A percentile compares a stretch with the other conserved stretches of the same genome.
phyloP scores from a whole-genome alignment of 2,113 vertebrate species.

The Cochlearius cochlearius region DNA sequence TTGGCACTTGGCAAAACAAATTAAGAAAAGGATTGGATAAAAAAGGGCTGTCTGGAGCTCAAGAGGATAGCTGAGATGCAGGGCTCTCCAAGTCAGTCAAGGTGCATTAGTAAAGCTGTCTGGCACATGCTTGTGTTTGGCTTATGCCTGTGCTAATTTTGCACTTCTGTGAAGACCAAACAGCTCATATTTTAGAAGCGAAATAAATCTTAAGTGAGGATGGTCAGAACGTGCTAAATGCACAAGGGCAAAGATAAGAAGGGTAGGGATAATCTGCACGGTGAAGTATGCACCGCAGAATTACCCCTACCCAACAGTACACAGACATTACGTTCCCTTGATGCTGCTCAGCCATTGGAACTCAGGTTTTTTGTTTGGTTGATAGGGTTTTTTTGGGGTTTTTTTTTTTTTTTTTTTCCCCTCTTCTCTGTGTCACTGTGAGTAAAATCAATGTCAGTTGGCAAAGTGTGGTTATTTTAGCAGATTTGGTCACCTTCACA shows the following conservation, averaged over 20 bases:
- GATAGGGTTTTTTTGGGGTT: no score
- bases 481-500: neutral
- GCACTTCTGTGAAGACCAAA: neutral
- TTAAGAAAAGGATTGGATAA: neutral
- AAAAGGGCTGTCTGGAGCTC: neutral
- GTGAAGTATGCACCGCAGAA: neutral
- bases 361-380: neutral
- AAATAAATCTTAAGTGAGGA: neutral
- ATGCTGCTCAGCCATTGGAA: neutral
- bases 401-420: fast-evolving
- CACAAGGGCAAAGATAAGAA: neutral
- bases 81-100: neutral
- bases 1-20: conserved; percentile 40
- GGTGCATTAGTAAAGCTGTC: conserved; percentile 52
- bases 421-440: neutral
- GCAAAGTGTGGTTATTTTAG: neutral
- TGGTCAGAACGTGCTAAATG: neutral
- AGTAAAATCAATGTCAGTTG: neutral
- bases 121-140: neutral
- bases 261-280: neutral
- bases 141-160: conserved; percentile 19
- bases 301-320: neutral
- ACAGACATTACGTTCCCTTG: neutral
- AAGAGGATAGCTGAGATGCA: neutral
- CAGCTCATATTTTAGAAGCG: neutral